Evolutionary conservation across 2,113 vertebrate species (phyloP), one percentile per base, ranked within the genome.

Genomic region (Oryzias curvinotus): DNA sequence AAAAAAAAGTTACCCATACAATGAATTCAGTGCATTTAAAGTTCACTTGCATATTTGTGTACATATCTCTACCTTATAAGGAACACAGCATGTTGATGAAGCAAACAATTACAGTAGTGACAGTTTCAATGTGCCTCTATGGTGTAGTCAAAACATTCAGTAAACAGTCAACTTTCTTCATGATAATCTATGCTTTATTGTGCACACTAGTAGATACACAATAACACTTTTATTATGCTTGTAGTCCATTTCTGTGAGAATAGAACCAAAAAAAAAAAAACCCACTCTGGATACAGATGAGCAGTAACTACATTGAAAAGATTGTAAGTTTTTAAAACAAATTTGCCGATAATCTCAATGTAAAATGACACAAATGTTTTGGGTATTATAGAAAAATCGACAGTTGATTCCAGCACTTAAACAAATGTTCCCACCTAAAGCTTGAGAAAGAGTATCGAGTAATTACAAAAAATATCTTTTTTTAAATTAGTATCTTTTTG

Each of bases 1-100:
- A 77, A 62, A 83, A 72, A 73, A 17, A 57, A 83, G 70, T 19
- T 4, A 84, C 78, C 78, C 7, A 68, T 90, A 86, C 86, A 91
- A 72, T 77, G 69, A 57, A 74, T 80, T 84, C 81, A 77, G 57
- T 64, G 81, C 65, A 80, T 73, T 67, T 80, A 68, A 87, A 88
- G 84, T 71, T 82, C 68, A 51, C 77, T 14, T 81, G 78, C 80
- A 82, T 82, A 77, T 78, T 73, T 81, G 61, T 73, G 75, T 62
- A 82, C 53, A 80, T 72, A 62, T 61, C 17, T 63, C 59, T 36
- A 54, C 65, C 53, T 47, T 53, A 54, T 59, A 57, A 52, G 57
- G 48, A 80, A 59, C 69, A 75, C 57, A 85, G 66, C 60, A 57
- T 70, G 57, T 65, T 71, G 43, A 74, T 75, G 43, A 77, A 45